Base-by-base conservation (phyloP, 2,888 invertebrate species). In the Thymelicus acteon region DNA sequence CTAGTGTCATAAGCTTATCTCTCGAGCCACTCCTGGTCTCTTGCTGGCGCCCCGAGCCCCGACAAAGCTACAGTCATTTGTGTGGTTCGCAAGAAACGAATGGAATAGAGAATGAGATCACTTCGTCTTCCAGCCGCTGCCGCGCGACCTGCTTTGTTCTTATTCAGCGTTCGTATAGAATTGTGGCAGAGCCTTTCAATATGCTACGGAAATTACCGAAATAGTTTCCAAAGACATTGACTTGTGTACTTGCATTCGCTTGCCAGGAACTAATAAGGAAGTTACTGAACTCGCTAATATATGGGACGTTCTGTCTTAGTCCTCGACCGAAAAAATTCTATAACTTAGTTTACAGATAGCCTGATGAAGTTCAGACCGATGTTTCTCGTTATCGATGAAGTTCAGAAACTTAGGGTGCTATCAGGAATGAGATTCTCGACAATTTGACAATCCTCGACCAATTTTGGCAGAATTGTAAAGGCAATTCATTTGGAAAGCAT, bases 81-180 rank as follows among this genome's bases (percentile, higher is more conserved):
- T 87, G 86, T 83, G 87, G 87, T 84, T 85, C 82, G 82, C 78
- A 81, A 79, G 81, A 80, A 85, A 80, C 83, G 88, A 86, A 87
- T 87, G 84, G 88, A 88, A 89, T 88, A 84, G 86, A 85, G 85
- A 88, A 89, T 88, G 86, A 87, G 86, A 87, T 83, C 84, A 84
- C 83, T 87, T 82, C 79, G 81, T 85, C 82, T 85, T 81, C 79
- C 75, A 63, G 48, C 60, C 60, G 57, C 57, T 10, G 60, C 24
- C 49, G 15, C 58, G 2, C 49, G 57, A 48, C 71, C 39, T 54
- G 64, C 70, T 71, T 65, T 71, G 70, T 71, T 71, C 70, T 71
- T 70, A 70, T 71, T 71, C 65, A 48, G 52, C 60, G 37, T 10
- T 58, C 70, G 60, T 65, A 13, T 7, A 10, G 39, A 39, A 64